These are phyloP conservation scores for Eulacestoma nigropectus DNA, from an alignment of 2,113 vertebrate species.

Conservation along the genomic window DNA sequence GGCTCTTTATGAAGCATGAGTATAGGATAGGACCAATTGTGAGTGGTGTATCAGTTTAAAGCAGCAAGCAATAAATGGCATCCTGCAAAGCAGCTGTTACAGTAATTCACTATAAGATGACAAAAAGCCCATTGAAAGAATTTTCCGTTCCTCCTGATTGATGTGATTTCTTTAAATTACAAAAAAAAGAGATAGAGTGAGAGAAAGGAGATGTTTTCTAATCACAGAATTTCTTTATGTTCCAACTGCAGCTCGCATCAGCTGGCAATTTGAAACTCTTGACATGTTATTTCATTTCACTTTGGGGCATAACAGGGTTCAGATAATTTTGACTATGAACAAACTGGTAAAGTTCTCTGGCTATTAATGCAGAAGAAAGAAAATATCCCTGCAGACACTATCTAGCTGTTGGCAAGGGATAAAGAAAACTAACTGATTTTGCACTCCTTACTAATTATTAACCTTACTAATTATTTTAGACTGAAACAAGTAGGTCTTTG, in stretches of 20 bases:
- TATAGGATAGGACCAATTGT: neutral
- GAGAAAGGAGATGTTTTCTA: neutral
- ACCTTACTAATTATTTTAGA: neutral
- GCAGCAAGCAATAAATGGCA: neutral
- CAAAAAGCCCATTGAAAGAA: neutral
- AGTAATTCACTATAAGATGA: neutral
- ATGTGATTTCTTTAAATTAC: neutral
- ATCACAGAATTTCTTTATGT: neutral
- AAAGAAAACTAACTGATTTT: neutral
- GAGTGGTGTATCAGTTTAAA: neutral
- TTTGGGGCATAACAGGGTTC: neutral
- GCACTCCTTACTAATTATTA: neutral
- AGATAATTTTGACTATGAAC: neutral
- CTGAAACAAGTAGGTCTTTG: neutral
- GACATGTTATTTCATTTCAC: conserved; percentile 31
- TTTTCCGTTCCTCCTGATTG: neutral
- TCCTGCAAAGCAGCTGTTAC: neutral
- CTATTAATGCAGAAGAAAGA: neutral
- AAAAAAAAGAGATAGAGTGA: accelerated
- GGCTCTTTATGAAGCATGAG: neutral
- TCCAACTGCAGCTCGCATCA: neutral
- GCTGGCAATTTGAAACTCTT: neutral
- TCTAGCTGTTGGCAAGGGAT: neutral
- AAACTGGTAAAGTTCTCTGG: neutral
- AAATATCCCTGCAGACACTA: neutral